Conservation (phyloP, 2,888 invertebrate species). For the Rhagophthalmus giganteus region DNA sequence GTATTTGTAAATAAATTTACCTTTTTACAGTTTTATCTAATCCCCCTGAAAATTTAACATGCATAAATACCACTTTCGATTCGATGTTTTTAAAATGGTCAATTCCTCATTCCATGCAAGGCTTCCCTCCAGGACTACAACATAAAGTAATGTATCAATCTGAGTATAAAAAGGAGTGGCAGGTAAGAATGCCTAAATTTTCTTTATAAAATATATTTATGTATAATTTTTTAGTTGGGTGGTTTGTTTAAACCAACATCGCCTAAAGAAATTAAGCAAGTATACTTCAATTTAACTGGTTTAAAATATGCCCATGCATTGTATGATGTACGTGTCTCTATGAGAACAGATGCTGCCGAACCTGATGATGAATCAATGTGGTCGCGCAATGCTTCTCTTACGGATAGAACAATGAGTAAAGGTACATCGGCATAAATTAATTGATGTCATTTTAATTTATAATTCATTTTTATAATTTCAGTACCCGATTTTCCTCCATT, state of each 20-base stretch:
- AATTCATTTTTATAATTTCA: conserved; percentile 38
- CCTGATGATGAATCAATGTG: conserved; percentile 63
- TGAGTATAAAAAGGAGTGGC: conserved; percentile 56
- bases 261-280: conserved; percentile 20
- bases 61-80: conserved; percentile 54
- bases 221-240: conserved; percentile 21
- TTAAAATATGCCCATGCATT: conserved; percentile 68
- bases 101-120: conserved; percentile 55
- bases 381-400: conserved; percentile 67
- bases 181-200: conserved; percentile 40
- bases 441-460: not conserved
- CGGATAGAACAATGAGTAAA: conserved; percentile 63
- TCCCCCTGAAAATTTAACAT: conserved; percentile 56
- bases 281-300: conserved; percentile 56
- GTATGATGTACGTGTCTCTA: conserved; percentile 73
- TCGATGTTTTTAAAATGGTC: conserved; percentile 58
- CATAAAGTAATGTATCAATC: conserved; percentile 60
- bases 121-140: conserved; percentile 58
- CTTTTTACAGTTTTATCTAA: conserved; percentile 56
- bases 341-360: conserved; percentile 61
- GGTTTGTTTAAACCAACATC: conserved; percentile 14
- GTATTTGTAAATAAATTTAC: conserved; percentile 4
- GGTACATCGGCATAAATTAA: conserved; percentile 36
- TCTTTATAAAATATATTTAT: not conserved
- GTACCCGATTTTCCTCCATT: conserved; percentile 71